Conservation (phyloP, 1,140 invertebrate species). For the Drosophila kohkoa region DNA sequence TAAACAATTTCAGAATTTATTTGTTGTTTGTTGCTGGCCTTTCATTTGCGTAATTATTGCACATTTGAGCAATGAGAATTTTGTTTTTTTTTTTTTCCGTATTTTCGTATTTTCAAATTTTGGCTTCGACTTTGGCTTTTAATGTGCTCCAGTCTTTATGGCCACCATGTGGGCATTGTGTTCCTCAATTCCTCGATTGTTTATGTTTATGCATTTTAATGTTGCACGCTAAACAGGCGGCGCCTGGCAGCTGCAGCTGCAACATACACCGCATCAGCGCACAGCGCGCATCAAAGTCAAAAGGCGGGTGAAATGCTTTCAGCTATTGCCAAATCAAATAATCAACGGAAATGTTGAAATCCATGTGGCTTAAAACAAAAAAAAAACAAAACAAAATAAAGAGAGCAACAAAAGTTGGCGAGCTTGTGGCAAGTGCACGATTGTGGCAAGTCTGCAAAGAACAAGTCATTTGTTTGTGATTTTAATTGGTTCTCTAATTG, state of each 20-base stretch:
- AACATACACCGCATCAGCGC: slow-evolving; percentile 15
- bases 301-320: slow-evolving; percentile 64
- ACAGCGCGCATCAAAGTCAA: slow-evolving; percentile 69
- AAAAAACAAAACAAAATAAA: neutral
- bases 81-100: neutral
- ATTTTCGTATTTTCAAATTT: slow-evolving; percentile 7
- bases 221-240: slow-evolving; percentile 16
- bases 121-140: slow-evolving; percentile 28
- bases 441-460: slow-evolving; percentile 8
- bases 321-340: slow-evolving; percentile 68
- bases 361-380: neutral
- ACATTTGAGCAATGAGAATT: slow-evolving; percentile 18
- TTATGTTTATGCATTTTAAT: slow-evolving; percentile 67
- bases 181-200: slow-evolving; percentile 41
- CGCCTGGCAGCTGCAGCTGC: slow-evolving; percentile 33
- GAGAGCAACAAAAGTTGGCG: slow-evolving; percentile 6
- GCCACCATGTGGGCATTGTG: slow-evolving; percentile 56
- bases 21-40: slow-evolving; percentile 39
- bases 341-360: slow-evolving; percentile 55
- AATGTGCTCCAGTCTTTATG: slow-evolving; percentile 52
- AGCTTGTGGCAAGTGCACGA: slow-evolving; percentile 13
- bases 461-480: slow-evolving; percentile 27
- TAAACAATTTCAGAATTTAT: slow-evolving; percentile 56
- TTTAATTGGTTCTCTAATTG: slow-evolving; percentile 23
- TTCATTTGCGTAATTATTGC: slow-evolving; percentile 43